Evolutionary conservation across 2,113 vertebrate genomes (phyloP), one percentile per base, ranked within the genome.

Genomic region (Mionectes macconnelli): DNA sequence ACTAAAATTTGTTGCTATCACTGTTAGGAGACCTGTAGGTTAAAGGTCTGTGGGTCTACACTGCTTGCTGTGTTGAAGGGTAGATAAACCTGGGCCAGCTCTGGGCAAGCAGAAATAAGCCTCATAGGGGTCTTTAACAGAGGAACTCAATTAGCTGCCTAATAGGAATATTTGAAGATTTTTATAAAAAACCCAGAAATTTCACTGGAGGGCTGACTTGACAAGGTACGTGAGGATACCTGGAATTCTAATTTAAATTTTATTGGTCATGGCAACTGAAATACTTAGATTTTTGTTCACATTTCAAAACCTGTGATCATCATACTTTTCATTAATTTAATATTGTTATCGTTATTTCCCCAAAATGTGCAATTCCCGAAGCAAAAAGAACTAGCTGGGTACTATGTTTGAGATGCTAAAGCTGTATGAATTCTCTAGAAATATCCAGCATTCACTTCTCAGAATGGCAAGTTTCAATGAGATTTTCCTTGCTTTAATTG

Each of bases 401-500:
- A 62, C 37, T 63, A 14, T 39, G 44, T 40, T 93, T 53, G 59
- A 84, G 63, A 91, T 78, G 47, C 40, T 74, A 81, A 37, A 62
- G 57, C 62, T 75, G 59, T 33, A 67, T 23, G 44, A 87, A 81
- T 83, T 84, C 62, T 86, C 55, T 30, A 84, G 84, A 94, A 93
- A 89, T 66, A 90, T 8, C 64, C 70, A 91, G 73, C 37, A 84
- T 72, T 92, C 73, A 42, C 80, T 90, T 59, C 42, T 72, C 76
- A 74, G 73, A 97, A 90, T 30, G 44, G 91, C 57, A 95, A 84
- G 70, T 76, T 95, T 92, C 96, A 90, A 22, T 80, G 95, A 92
- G 91, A 96, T 94, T 96, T 95, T 89, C 92, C 96, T 95, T 86
- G 91, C 93, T 93, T 96, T 95, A 97, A 96, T 96, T 7, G 88